A percentile compares a stretch with the other conserved stretches of the same genome.
These are phyloP conservation scores for Hydrolagus colliei DNA, from an alignment of 2,797 vertebrate genomes.

Conservation along the genomic window DNA sequence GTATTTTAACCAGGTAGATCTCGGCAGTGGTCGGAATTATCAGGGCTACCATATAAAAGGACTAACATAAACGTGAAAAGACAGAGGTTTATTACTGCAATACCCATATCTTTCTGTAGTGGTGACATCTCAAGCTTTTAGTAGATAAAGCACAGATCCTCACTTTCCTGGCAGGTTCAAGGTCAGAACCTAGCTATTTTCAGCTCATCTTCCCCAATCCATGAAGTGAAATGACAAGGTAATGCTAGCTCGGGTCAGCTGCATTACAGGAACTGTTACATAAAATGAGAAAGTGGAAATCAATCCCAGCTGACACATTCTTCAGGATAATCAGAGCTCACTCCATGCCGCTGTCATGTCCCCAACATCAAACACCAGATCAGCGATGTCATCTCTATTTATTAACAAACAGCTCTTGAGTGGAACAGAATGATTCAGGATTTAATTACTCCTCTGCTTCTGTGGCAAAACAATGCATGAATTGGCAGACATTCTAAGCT, in stretches of 20 bases:
- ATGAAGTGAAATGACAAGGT: constrained; percentile 91
- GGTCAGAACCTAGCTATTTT: constrained; percentile 82
- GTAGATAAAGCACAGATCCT: constrained; percentile 45
- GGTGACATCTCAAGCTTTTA: constrained; percentile 37
- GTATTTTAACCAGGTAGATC: neutral
- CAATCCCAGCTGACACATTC: constrained; percentile 92
- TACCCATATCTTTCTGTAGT: constrained; percentile 29
- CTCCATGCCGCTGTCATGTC: constrained; percentile 69
- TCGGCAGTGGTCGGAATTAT: neutral
- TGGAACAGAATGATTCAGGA: constrained; percentile 72
- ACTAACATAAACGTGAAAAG: constrained; percentile 24
- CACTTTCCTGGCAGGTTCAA: constrained; percentile 70
- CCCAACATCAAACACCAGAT: constrained; percentile 59
- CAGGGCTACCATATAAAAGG: neutral
- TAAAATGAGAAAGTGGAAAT: constrained; percentile 75
- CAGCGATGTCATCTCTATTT: constrained; percentile 70
- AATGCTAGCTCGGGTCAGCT: constrained; percentile 81
- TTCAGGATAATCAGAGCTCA: constrained; percentile 83
- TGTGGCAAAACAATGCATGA: constrained; percentile 79
- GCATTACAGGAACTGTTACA: constrained; percentile 82
- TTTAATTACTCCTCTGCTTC: constrained; percentile 75
- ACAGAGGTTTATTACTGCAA: constrained; percentile 31
- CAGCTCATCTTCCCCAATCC: constrained; percentile 82
- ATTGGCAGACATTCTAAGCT: constrained; percentile 77
- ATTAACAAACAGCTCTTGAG: constrained; percentile 79